These are phyloP conservation scores for Botia almorhae DNA, from an alignment of 2,797 vertebrate genomes.

Conservation along the genomic window DNA sequence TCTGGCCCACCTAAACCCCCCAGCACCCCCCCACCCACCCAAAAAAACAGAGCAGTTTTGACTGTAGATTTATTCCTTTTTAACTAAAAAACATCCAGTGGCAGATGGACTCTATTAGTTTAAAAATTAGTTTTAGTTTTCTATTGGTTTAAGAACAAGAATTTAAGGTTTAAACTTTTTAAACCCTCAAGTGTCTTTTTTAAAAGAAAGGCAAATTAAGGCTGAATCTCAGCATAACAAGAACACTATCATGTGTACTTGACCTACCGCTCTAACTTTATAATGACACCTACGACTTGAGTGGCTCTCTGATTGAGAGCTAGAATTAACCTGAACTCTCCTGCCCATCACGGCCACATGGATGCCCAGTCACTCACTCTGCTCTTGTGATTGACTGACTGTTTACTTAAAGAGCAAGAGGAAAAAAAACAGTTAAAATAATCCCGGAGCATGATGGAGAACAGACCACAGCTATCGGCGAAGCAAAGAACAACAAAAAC, in stretches of 20 bases:
- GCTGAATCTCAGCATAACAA: background rate
- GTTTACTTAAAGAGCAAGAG: conserved; percentile 55
- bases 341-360: background rate
- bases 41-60: conserved; percentile 42
- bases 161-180: background rate
- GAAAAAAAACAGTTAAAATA: conserved; percentile 56
- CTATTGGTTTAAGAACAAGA: conserved; percentile 9
- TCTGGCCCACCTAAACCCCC: conserved; percentile 71
- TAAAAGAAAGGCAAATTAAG: background rate
- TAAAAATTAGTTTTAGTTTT: too few species aligned
- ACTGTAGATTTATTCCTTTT: conserved; percentile 39
- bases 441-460: conserved; percentile 58
- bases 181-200: background rate
- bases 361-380: conserved; percentile 17
- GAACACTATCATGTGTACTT: conserved; percentile 15
- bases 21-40: conserved; percentile 65
- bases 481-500: conserved; percentile 61
- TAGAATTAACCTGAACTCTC: conserved; percentile 37
- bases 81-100: conserved; percentile 27
- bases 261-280: conserved; percentile 7
- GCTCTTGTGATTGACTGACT: conserved; percentile 41
- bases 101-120: conserved; percentile 36
- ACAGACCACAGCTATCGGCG: conserved; percentile 57
- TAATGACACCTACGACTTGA: conserved; percentile 15
- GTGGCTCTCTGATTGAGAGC: conserved; percentile 25